Percentiles rank a stretch among this genome's conserved stretches.
These are phyloP conservation scores for Meloidogyne floridensis DNA, from an alignment of 1,140 invertebrate species.

Conservation along the genomic window DNA sequence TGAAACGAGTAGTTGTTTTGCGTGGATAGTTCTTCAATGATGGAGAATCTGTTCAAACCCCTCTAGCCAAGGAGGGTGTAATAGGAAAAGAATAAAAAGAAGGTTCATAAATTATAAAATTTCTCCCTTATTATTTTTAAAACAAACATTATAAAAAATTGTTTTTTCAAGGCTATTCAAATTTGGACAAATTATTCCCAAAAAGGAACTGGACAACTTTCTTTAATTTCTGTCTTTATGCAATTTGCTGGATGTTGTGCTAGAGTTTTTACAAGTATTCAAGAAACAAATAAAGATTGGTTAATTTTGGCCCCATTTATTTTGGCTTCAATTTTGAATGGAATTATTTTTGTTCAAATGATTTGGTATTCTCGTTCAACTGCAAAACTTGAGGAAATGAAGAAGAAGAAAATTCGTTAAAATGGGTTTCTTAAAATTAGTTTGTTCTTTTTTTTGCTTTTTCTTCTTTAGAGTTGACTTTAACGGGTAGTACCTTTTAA, in stretches of 20 bases:
- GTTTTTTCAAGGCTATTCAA: conserved; percentile 76
- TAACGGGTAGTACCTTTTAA: too few relatives aligned
- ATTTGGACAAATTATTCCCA: conserved; percentile 84
- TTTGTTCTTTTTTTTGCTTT: too few relatives aligned
- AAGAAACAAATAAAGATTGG: conserved; percentile 92
- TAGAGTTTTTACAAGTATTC: conserved; percentile 94
- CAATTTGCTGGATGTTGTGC: conserved; percentile 86
- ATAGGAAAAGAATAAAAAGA: too few relatives aligned
- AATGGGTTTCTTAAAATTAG: neutral
- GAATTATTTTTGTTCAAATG: conserved; percentile 81
- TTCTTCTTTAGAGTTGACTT: too few relatives aligned
- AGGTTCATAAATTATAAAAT: too few relatives aligned
- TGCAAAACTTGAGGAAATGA: neutral
- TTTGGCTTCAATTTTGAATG: conserved; percentile 80
- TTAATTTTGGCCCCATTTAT: conserved; percentile 83
- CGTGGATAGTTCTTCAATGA: too few relatives aligned
- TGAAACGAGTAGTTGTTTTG: too few relatives aligned
- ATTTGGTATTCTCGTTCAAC: conserved; percentile 76
- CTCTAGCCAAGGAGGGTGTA: too few relatives aligned
- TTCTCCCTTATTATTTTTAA: too few relatives aligned
- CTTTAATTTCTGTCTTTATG: conserved; percentile 80
- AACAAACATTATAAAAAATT: too few relatives aligned
- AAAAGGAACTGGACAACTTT: conserved; percentile 89
- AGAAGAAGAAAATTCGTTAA: neutral
- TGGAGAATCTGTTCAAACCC: too few relatives aligned